Conservation (phyloP, 2,888 invertebrate species). For the Ennomos fuscantarius region DNA sequence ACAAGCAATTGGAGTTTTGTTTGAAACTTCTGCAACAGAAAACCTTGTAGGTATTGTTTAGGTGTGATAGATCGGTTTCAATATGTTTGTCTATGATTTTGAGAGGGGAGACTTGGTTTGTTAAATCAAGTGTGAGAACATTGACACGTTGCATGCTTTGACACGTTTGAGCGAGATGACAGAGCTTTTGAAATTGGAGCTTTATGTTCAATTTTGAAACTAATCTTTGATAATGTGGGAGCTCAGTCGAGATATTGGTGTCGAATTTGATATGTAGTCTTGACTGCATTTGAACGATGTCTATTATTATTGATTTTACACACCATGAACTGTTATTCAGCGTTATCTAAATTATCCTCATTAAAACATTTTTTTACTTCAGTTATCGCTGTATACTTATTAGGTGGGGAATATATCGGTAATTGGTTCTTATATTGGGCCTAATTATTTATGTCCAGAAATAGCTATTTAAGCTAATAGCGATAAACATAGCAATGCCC, state of each 20-base stretch:
- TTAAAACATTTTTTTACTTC: too few relatives aligned
- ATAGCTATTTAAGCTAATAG: too few relatives aligned
- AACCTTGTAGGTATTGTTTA: slow-evolving; percentile 12
- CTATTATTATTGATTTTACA: too few relatives aligned
- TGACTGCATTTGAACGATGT: too few relatives aligned
- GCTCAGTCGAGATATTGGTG: slow-evolving; percentile 12
- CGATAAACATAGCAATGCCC: too few relatives aligned
- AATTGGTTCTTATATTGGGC: too few relatives aligned
- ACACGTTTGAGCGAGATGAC: slow-evolving; percentile 14
- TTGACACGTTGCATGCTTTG: slow-evolving; percentile 28
- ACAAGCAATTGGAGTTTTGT: slow-evolving; percentile 30
- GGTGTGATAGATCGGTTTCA: slow-evolving; percentile 10
- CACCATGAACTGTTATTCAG: too few relatives aligned
- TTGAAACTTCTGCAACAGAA: slow-evolving; percentile 17
- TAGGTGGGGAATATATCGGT: too few relatives aligned
- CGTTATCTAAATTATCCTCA: too few relatives aligned
- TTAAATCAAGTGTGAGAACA: slow-evolving; percentile 40
- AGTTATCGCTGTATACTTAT: too few relatives aligned
- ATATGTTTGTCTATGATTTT: slow-evolving; percentile 24
- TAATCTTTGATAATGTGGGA: slow-evolving; percentile 20
- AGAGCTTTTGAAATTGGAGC: slow-evolving; percentile 28
- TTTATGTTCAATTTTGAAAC: slow-evolving; percentile 21
- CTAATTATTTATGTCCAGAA: too few relatives aligned
- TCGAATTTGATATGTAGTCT: slow-evolving; percentile 1
- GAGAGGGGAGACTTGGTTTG: slow-evolving; percentile 35